Percentiles rank a stretch among this genome's conserved stretches.
These are phyloP conservation scores for Drosophila picticornis DNA, from an alignment of 2,888 invertebrate species.

Conservation along the genomic window DNA sequence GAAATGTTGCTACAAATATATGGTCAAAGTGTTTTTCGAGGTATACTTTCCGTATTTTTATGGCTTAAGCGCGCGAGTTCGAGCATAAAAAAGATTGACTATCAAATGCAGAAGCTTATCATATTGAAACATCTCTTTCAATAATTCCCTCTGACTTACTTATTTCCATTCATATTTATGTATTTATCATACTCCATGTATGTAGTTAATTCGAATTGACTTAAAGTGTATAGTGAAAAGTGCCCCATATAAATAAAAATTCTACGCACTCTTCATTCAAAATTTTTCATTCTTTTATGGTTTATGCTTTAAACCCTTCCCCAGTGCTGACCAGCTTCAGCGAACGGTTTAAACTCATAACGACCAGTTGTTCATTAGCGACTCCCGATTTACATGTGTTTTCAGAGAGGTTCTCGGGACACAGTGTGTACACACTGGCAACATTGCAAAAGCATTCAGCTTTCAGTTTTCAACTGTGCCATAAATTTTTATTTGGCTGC, in stretches of 20 bases:
- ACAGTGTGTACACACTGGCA: constrained; percentile 45
- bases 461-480: constrained; percentile 73
- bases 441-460: constrained; percentile 58
- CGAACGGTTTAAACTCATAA: constrained; percentile 70
- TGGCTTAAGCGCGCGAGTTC: background rate
- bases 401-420: constrained; percentile 26
- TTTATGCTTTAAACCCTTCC: constrained; percentile 60
- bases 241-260: constrained; percentile 31
- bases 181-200: constrained; percentile 2
- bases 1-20: background rate
- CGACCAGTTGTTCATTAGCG: constrained; percentile 42
- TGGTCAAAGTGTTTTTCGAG: background rate
- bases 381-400: constrained; percentile 16
- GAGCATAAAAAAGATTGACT: background rate
- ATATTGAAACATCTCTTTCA: constrained; percentile 5
- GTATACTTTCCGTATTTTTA: background rate
- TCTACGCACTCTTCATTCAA: constrained; percentile 69
- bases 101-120: background rate
- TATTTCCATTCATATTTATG: background rate
- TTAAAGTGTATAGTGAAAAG: constrained; percentile 29
- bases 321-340: constrained; percentile 36
- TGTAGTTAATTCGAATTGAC: constrained; percentile 16
- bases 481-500: constrained; percentile 79
- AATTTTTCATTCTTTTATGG: constrained; percentile 50
- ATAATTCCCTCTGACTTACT: constrained; percentile 2